Conservation (phyloP, 2,888 invertebrate genomes). For the Eupithecia centaureata region DNA sequence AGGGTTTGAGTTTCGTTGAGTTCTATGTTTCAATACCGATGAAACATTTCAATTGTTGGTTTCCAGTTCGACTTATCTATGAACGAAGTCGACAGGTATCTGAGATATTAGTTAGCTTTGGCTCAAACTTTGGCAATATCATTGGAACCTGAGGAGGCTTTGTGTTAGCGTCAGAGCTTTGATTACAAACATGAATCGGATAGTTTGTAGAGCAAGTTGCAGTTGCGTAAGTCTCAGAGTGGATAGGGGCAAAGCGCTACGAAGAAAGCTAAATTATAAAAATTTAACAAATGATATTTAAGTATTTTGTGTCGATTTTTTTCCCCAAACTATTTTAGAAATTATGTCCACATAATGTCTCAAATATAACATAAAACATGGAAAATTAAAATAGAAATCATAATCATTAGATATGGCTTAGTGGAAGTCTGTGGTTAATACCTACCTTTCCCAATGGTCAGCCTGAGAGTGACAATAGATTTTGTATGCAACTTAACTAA, state of each 20-base stretch:
- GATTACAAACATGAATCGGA: conserved; percentile 29
- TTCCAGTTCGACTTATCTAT: neutral
- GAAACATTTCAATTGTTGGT: neutral
- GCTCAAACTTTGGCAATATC: conserved; percentile 16
- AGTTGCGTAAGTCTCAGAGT: conserved; percentile 8
- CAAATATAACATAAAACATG: no score
- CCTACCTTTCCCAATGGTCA: no score
- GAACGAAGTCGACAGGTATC: neutral
- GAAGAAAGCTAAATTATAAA: neutral
- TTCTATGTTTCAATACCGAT: neutral
- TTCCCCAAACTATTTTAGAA: no score
- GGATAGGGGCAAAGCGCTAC: neutral
- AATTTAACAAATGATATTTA: neutral
- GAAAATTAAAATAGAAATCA: no score
- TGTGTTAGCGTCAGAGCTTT: conserved; percentile 24
- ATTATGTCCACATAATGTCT: no score
- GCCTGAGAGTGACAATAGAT: no score
- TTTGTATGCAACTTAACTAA: no score
- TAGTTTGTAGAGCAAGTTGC: conserved; percentile 21
- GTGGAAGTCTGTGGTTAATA: no score
- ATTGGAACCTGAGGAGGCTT: conserved; percentile 9
- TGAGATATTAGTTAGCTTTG: neutral
- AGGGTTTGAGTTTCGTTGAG: no score
- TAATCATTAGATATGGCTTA: no score
- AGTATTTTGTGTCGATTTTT: no score